phyloP scores from a whole-genome alignment of 2,888 invertebrate genomes.

The Cosmia pyralina region DNA sequence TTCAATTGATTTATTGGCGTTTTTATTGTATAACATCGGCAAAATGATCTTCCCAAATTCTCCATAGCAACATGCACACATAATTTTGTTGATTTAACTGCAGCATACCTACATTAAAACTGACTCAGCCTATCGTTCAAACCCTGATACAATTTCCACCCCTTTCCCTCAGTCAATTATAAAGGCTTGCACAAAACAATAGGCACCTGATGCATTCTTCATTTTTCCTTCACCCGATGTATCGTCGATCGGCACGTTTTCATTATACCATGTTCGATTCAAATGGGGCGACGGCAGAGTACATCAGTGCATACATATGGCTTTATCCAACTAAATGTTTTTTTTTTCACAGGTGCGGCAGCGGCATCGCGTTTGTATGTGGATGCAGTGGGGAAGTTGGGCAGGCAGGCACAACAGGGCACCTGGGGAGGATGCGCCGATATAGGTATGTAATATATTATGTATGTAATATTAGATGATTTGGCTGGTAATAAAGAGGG shows the following conservation, averaged over 20 bases:
- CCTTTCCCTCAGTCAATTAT: constrained; percentile 12
- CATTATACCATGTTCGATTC: constrained; percentile 51
- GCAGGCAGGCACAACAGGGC: constrained; percentile 97
- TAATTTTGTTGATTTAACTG: not conserved
- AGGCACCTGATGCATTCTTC: constrained; percentile 22
- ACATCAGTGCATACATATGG: constrained; percentile 28
- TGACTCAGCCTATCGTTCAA: not conserved
- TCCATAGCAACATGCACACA: not conserved
- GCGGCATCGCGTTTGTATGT: constrained; percentile 96
- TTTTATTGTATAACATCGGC: not conserved
- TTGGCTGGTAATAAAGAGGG: not conserved
- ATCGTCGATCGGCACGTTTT: constrained; percentile 54
- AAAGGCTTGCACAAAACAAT: constrained; percentile 36
- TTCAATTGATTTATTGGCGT: constrained; percentile 2
- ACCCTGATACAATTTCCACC: constrained; percentile 1
- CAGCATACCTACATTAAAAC: not conserved
- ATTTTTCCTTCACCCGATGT: constrained; percentile 25
- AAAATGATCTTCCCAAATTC: not conserved
- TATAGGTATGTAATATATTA: constrained; percentile 92
- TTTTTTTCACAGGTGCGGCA: constrained; percentile 93
- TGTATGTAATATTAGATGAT: constrained; percentile 68
- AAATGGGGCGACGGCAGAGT: constrained; percentile 20
- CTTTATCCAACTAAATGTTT: constrained; percentile 19
- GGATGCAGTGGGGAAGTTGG: constrained; percentile 96
- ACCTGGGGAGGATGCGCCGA: constrained; percentile 97